Evolutionary conservation across 2,888 invertebrate genomes (phyloP).

Genomic region (Lithophane socia): DNA sequence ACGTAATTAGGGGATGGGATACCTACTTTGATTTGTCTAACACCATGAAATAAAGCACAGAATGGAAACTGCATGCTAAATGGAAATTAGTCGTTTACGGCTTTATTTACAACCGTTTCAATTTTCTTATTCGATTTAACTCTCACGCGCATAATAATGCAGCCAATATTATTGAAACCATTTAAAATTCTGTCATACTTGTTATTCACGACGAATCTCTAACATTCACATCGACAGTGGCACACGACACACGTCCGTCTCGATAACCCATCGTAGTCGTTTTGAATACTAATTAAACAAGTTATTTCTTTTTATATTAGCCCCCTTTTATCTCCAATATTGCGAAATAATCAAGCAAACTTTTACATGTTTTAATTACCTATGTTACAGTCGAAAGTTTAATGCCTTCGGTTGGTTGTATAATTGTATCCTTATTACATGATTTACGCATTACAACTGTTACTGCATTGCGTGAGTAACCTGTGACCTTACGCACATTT

Average conservation of each 20-base stretch:
- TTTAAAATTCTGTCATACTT: constrained; percentile 73
- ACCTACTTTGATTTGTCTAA: neutral
- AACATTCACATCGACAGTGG: constrained; percentile 79
- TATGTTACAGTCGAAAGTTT: neutral
- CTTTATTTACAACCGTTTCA: constrained; percentile 58
- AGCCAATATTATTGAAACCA: constrained; percentile 69
- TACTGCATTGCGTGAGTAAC: constrained; percentile 68
- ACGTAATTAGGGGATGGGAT: neutral
- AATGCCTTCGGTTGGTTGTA: constrained; percentile 9
- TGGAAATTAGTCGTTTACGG: neutral
- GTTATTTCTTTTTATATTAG: constrained; percentile 46
- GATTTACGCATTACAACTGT: constrained; percentile 41
- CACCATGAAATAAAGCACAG: neutral
- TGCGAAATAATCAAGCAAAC: constrained; percentile 15
- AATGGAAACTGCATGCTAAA: constrained; percentile 1
- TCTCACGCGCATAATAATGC: constrained; percentile 61
- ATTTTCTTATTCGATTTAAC: constrained; percentile 64
- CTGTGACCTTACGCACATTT: constrained; percentile 72
- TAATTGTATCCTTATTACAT: constrained; percentile 37
- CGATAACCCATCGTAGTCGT: constrained; percentile 70
- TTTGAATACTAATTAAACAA: constrained; percentile 79
- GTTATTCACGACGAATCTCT: constrained; percentile 78
- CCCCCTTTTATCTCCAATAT: constrained; percentile 24
- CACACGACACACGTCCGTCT: constrained; percentile 88
- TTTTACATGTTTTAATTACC: constrained; percentile 16